Conservation (phyloP, 2,797 vertebrate species). For the Oreochromis grahami region DNA sequence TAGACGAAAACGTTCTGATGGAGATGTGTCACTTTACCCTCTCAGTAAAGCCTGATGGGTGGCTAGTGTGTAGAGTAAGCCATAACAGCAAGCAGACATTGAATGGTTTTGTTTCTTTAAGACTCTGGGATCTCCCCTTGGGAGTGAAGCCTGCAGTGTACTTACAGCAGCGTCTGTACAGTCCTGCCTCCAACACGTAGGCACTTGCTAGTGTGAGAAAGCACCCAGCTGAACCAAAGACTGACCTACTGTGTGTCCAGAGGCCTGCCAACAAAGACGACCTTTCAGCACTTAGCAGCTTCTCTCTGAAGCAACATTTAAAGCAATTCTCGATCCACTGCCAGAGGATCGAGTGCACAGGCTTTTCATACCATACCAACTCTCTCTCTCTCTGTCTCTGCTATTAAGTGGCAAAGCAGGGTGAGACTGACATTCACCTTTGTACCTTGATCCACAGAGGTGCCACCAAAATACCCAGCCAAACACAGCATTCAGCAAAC, state of each 20-base stretch:
- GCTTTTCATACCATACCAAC: neutral
- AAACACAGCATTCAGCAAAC: conserved; percentile 13
- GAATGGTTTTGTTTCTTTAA: conserved; percentile 43
- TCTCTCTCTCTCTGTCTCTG: neutral
- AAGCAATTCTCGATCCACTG: conserved; percentile 30
- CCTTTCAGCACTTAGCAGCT: conserved; percentile 64
- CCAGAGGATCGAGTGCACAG: conserved; percentile 9
- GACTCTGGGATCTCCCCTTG: conserved; percentile 47
- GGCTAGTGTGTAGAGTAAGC: neutral
- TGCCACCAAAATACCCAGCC: conserved; percentile 2
- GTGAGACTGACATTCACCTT: conserved; percentile 59
- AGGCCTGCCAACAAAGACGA: conserved; percentile 72
- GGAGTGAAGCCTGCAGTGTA: conserved; percentile 42
- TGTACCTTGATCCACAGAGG: conserved; percentile 46
- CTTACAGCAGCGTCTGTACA: conserved; percentile 51
- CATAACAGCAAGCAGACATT: neutral
- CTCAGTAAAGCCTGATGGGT: neutral
- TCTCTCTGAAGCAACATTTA: conserved; percentile 45
- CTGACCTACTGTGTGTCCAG: conserved; percentile 69
- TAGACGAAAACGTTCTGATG: neutral
- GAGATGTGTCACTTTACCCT: neutral
- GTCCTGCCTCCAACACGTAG: conserved; percentile 59
- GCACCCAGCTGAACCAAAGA: conserved; percentile 65
- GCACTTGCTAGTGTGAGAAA: conserved; percentile 68
- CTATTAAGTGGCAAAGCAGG: conserved; percentile 32